Evolutionary conservation across 2,113 vertebrate genomes (phyloP).

Genomic region (Sylvia atricapilla): DNA sequence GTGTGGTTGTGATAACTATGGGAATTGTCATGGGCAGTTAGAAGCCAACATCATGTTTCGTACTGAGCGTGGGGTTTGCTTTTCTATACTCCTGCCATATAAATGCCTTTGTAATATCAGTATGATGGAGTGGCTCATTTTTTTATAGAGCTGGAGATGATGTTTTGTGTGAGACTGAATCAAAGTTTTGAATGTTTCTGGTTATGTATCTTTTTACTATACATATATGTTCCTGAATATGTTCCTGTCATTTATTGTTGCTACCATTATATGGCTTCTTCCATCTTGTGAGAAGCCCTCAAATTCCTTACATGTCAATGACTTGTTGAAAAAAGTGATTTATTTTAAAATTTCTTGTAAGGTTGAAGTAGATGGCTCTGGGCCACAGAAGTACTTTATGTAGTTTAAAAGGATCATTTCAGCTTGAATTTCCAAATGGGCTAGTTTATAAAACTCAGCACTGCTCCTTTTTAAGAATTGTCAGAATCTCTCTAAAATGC

Average conservation of each 20-base stretch:
- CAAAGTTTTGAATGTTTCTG: background rate
- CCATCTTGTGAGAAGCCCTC: background rate
- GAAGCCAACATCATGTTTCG: background rate
- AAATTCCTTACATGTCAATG: background rate
- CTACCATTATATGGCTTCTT: background rate
- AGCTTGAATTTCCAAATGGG: background rate
- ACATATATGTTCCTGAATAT: background rate
- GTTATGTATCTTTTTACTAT: background rate
- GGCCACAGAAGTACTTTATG: background rate
- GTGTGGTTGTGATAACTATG: background rate
- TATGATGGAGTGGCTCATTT: background rate
- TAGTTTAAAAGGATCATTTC: background rate
- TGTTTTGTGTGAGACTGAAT: background rate
- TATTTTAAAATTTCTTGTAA: background rate
- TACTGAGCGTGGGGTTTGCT: background rate
- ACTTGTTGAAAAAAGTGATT: background rate
- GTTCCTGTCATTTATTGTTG: background rate
- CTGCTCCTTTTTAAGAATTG: background rate
- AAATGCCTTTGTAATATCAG: background rate
- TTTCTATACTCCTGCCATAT: background rate
- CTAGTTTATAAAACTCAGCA: background rate
- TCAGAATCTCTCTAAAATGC: background rate
- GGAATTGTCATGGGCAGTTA: background rate
- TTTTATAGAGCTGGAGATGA: background rate
- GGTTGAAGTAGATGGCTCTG: background rate